Base-by-base conservation (phyloP, 2,797 vertebrate genomes). In the Pseudochromis fuscus region DNA sequence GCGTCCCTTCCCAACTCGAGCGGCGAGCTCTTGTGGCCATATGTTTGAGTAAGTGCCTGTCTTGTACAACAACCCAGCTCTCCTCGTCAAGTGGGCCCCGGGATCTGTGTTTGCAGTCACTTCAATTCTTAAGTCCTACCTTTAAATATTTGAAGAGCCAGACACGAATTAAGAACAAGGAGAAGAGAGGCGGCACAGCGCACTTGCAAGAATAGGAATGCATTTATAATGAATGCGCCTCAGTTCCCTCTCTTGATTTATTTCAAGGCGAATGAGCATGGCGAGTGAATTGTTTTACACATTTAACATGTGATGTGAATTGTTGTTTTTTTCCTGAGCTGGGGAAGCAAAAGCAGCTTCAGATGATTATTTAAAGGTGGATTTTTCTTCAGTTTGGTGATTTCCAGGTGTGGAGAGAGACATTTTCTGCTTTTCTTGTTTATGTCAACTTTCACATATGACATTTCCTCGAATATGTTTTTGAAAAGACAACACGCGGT, bases 111-210 rank as follows among this genome's bases (percentile, higher is more conserved):
- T 87, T 77, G 73, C 74, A 69, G 82, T 82, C 82, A 68, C 65
- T 89, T 82, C 81, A 73, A 27, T 77, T 82, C 76, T 69, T 55
- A 77, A 84, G 81, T 74, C 73, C 71, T 74, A 51, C 50, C 61
- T 76, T 87, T 88, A 84, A 90, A 91, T 90, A 88, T 88, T 91
- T 89, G 69, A 91, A 81, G 74, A 89, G 76, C 45, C 68, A 72
- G 81, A 73, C 76, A 58, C 33, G 21, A 84, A 82, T 85, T 79
- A 77, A 64, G 84, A 87, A 62, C 63, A 64, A 82, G 72, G 48
- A 65, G 77, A 49, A 11, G 67, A 69, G 73, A 49, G 67, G 67
- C 67, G 9, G 61, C 44, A 19, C 55, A 8, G 65, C 35, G 45
- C 57, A 67, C 67, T 46, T 67, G 77, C 40, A 78, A 67, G 64